phyloP scores from a whole-genome alignment of 1,140 invertebrate species.

The Micrasema minimum region DNA sequence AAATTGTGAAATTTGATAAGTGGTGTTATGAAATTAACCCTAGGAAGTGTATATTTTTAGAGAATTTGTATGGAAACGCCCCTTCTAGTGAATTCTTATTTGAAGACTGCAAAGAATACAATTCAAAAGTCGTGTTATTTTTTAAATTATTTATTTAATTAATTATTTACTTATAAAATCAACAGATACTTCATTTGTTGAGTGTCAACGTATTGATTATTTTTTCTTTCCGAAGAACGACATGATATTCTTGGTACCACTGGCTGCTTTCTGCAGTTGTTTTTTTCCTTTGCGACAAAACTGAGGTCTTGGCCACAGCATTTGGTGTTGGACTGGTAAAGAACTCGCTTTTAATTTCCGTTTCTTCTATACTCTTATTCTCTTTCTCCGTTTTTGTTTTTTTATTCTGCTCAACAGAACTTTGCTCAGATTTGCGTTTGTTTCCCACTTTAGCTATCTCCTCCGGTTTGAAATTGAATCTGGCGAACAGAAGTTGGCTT shows the following conservation, averaged over 20 bases:
- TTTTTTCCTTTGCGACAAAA: constrained; percentile 77
- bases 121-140: too few species aligned
- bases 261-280: constrained; percentile 77
- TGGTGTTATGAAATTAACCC: too few species aligned
- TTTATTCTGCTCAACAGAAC: constrained; percentile 58
- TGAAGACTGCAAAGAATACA: too few species aligned
- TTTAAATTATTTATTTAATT: too few species aligned
- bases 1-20: too few species aligned
- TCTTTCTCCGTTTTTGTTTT: constrained; percentile 57
- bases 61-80: too few species aligned
- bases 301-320: constrained; percentile 61
- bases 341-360: constrained; percentile 27
- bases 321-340: constrained; percentile 12
- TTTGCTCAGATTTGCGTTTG: constrained; percentile 69
- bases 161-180: too few species aligned
- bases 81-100: too few species aligned
- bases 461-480: constrained; percentile 72
- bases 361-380: constrained; percentile 24
- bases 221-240: constrained; percentile 73
- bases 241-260: constrained; percentile 78
- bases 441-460: constrained; percentile 63
- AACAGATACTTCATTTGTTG: too few species aligned
- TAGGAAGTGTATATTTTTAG: too few species aligned
- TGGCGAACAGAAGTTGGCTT: constrained; percentile 69
- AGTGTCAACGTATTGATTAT: constrained; percentile 38